Base-by-base conservation (phyloP, 2,797 vertebrate species). In the Austrolebias charrua region DNA sequence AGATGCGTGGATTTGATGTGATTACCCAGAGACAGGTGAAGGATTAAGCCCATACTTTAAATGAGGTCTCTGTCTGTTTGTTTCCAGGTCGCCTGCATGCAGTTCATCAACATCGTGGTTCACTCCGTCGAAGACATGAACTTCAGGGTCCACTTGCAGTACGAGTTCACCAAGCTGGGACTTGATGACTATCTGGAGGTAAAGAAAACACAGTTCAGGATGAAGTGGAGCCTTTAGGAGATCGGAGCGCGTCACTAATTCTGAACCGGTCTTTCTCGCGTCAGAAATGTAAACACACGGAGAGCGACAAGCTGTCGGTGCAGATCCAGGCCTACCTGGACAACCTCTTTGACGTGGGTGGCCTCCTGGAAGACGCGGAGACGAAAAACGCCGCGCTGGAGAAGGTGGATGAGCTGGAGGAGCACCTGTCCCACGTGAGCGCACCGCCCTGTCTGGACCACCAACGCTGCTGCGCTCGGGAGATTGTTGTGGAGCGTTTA, bases 101-200 rank as follows among this genome's bases (percentile, higher is more conserved):
- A 98, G 71, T 98, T 98, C 85, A 98, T 98, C 73, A 98, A 98
- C 89, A 98, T 98, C 0, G 96, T 98, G 83, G 96, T 98, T 4
- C 96, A 98, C 79, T 98, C 96, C 0, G 96, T 98, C 89, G 96
- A 98, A 89, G 95, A 98, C 90, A 98, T 98, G 97, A 98, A 99
- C 88, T 96, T 96, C 87, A 93, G 97, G 0, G 97, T 98, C 63
- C 95, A 96, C 74, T 90, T 99, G 31, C 97, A 99, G 83, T 98
- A 96, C 1, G 95, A 97, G 86, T 99, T 98, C 82, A 96, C 96
- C 6, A 93, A 95, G 54, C 92, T 94, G 24, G 93, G 94, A 49
- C 88, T 99, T 61, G 96, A 99, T 84, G 87, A 95, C 62, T 97
- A 96, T 80, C 88, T 99, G 65, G 94, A 96, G 90, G 96, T 98